Evolutionary conservation across 2,797 vertebrate species (phyloP).

Genomic region (Rhodeus uyekii): DNA sequence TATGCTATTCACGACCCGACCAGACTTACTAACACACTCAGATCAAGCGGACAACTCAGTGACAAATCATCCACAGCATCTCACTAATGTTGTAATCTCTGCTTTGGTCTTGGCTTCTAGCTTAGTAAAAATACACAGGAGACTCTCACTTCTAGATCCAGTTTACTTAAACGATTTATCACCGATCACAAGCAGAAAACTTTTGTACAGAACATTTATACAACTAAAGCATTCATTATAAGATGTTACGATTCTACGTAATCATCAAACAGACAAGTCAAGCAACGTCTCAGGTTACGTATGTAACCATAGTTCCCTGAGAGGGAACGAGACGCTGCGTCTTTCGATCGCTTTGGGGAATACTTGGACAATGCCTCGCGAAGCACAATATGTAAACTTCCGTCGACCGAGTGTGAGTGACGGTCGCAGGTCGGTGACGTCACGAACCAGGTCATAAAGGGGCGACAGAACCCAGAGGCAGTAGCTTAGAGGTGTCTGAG

Average conservation of each 20-base stretch:
- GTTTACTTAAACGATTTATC: not conserved
- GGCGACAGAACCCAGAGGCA: no score
- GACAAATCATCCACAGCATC: not conserved
- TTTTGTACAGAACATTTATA: not conserved
- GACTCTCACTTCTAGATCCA: not conserved
- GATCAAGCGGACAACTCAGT: not conserved
- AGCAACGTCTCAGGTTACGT: no score
- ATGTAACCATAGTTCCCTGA: no score
- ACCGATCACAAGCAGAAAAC: not conserved
- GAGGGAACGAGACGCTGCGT: no score
- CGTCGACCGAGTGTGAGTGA: no score
- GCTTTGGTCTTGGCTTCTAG: conserved; percentile 20
- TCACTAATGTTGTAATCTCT: conserved; percentile 22
- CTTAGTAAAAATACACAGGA: not conserved
- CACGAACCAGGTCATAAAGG: no score
- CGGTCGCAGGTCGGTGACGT: no score
- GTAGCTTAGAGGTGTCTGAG: no score
- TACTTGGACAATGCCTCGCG: no score
- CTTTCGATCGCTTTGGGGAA: no score
- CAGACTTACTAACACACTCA: not conserved
- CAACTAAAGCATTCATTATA: not conserved
- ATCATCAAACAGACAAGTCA: not conserved
- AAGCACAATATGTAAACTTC: no score
- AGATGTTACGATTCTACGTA: not conserved
- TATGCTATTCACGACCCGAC: not conserved